Evolutionary conservation across 2,888 invertebrate species (phyloP), one percentile per base, ranked within the genome.

Genomic region (Myopa tessellatipennis): DNA sequence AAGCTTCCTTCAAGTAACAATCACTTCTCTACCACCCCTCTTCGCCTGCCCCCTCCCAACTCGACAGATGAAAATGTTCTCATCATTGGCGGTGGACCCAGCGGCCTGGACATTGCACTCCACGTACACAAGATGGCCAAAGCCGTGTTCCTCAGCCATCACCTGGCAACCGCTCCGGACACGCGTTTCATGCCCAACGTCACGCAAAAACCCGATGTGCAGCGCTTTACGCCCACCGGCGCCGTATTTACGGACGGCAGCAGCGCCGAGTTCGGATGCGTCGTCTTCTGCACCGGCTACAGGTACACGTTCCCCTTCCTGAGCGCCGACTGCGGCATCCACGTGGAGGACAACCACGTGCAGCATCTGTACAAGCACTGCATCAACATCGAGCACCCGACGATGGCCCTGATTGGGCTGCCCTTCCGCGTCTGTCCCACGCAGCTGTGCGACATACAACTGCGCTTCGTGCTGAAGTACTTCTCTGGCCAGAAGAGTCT

Each of bases 71-170:
- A 92, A 83, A 91, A 88, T 4, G 95, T 97, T 0, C 91, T 95
- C 38, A 92, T 96, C 14, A 90, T 97, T n/a, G 97, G 97, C 1
- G 96, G 95, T 0, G 96, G 95, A 0, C 94, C 96, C 40, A 97
- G 96, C 0, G 97, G 96, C 61, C 91, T 94, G 87, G 95, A 95
- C 87, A 91, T 95, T 72, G 92, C 94, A 0, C 85, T 93, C 70
- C 94, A 94, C 83, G 90, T 94, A 70, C 91, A 94, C 55, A 86
- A 90, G 77, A 91, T 91, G 7, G 93, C 94, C 0, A 83, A 89
- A 77, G 83, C 90, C 88, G 93, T 95, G 8, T 90, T 92, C 78
- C 90, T 95, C 55, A 94, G 94, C 84, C 94, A 94, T 86, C 94
- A 94, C 83, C 88, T 91, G 40, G 91, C 92, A 12, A 65, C 74